Base-by-base conservation (phyloP, 2,113 vertebrate genomes). In the Grammomys surdaster region DNA sequence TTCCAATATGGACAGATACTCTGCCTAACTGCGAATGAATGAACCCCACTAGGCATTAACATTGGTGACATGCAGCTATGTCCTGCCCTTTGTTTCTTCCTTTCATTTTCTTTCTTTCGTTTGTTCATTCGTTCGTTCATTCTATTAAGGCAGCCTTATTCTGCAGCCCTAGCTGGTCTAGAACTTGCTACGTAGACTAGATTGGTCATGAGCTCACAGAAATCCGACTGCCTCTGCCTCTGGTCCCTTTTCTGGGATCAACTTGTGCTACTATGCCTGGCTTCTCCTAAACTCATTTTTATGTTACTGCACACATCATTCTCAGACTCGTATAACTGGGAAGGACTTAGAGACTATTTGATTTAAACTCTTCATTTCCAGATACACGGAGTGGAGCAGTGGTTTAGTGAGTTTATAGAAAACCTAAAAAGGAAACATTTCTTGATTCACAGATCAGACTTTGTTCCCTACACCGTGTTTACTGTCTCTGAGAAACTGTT, bases 381-480 rank as follows among this genome's bases (percentile, higher is more conserved):
- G 51, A 81, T 81, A 40, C 86, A 80, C 76, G 90, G 80, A 96
- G 28, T 54, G 51, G 80, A 96, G 48, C 63, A 82, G 58, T 93
- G 69, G 73, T 90, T 93, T 95, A 91, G 26, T 81, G n/a, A 75
- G 36, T 90, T 92, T 94, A 69, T 92, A 73, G 78, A 46, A 88
- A 51, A 90, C 17, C 7, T 93, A 84, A 73, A 63, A 95, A 73
- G 87, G 24, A 84, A 87, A 60, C 43, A 43, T 90, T 89, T 90
- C 24, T 94, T 94, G 8, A 72, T 87, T 96, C 36, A 48, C 75
- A 36, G 67, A n/a, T 51, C 51, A 84, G 43, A 70, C 63, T 94
- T n/a, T 80, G 48, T 76, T 3, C 48, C 54, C 63, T 80, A 58
- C 7, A 75, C 8, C 46, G 36, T 54, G 67, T 20, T 90, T 51